phyloP scores from a whole-genome alignment of 2,797 vertebrate species.

The Yasuhikotakia modesta region DNA sequence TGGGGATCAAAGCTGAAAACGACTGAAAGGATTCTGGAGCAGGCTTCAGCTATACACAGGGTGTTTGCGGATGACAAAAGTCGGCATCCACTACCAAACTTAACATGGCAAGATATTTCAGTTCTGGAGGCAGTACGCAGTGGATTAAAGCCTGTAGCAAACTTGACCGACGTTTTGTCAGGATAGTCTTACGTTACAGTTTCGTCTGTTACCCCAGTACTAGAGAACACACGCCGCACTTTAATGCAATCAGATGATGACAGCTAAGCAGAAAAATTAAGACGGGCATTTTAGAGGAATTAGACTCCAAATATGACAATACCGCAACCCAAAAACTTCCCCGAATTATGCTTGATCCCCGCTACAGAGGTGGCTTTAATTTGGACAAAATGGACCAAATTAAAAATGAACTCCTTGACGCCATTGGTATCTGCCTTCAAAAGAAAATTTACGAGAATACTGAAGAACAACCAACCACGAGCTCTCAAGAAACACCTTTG shows the following conservation, averaged over 20 bases:
- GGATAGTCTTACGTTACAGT: not conserved
- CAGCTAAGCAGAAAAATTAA: not conserved
- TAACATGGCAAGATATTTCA: not conserved
- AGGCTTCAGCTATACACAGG: not conserved
- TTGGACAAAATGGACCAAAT: not conserved
- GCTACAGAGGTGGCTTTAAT: not conserved
- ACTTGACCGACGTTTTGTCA: not conserved
- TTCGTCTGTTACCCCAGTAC: too few relatives aligned
- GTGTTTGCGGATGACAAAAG: not conserved
- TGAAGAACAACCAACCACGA: not conserved
- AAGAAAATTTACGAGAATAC: not conserved
- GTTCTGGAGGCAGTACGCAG: not conserved
- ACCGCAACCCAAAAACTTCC: not conserved
- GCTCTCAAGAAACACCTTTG: not conserved
- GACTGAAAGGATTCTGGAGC: not conserved
- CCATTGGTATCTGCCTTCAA: not conserved
- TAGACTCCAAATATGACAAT: not conserved
- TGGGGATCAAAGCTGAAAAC: too few relatives aligned
- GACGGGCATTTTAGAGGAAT: not conserved
- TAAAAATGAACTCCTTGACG: not conserved
- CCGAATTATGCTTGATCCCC: not conserved
- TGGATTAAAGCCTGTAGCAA: not conserved
- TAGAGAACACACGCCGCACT: not conserved
- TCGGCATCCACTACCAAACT: not conserved
- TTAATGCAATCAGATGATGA: not conserved